Base-by-base conservation (phyloP, 1,140 invertebrate species). In the Adelges cooleyi region DNA sequence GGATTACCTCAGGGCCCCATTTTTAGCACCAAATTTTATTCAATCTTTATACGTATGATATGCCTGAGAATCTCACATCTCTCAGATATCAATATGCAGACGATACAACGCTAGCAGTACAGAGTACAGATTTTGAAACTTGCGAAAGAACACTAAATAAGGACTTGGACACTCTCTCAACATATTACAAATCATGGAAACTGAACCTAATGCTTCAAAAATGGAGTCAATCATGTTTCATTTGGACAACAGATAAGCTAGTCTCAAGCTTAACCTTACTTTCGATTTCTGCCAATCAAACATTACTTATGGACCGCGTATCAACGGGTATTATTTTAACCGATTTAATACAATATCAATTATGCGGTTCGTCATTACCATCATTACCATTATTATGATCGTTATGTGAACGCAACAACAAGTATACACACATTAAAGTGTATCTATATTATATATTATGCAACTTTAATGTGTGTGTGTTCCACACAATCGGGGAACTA, bases 261-360 rank as follows among this genome's bases (percentile, higher is more conserved):
- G n/a, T 23, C 46, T 20, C 18, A 36, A 48, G 65, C 40, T 29
- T 17, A 51, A 36, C 49, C 23, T 42, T 38, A 48, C n/a, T n/a
- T 65, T 42, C 22, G 27, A 49, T n/a, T n/a, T n/a, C n/a, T n/a
- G n/a, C n/a, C n/a, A n/a, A n/a, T n/a, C n/a, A n/a, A n/a, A n/a
- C n/a, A n/a, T n/a, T n/a, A n/a, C n/a, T n/a, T n/a, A n/a, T n/a
- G n/a, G n/a, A n/a, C n/a, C n/a, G n/a, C n/a, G n/a, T n/a, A n/a
- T n/a, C n/a, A n/a, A n/a, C n/a, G n/a, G n/a, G n/a, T n/a, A n/a
- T n/a, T n/a, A n/a, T n/a, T n/a, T n/a, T n/a, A n/a, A n/a, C n/a
- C n/a, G n/a, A 59, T 25, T 59, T 42, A 59, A 59, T 44, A 44
- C 13, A 42, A 56, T 59, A 59, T 59, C 53, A 59, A 44, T 59